These are phyloP conservation scores for Orthosia incerta DNA, from an alignment of 2,888 invertebrate genomes.

Conservation along the genomic window DNA sequence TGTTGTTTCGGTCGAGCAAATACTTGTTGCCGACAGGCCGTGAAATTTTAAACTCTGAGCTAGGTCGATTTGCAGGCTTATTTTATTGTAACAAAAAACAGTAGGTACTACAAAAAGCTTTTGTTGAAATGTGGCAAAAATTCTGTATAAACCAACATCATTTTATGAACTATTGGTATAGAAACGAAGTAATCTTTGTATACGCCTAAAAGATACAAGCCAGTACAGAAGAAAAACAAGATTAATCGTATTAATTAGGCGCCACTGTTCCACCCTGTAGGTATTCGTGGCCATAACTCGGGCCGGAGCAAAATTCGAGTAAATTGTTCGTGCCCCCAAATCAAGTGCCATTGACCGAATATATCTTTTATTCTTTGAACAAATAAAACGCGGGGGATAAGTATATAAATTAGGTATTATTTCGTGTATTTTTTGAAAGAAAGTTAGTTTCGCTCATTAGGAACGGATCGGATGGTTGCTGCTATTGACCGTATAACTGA, in stretches of 20 bases:
- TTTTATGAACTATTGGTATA: slow-evolving; percentile 22
- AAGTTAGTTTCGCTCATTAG: slow-evolving; percentile 11
- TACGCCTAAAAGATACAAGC: slow-evolving; percentile 33
- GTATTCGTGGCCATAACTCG: slow-evolving; percentile 65
- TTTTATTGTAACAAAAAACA: slow-evolving; percentile 19
- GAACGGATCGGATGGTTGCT: slow-evolving; percentile 1
- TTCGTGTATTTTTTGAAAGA: slow-evolving; percentile 1
- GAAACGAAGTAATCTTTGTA: slow-evolving; percentile 21
- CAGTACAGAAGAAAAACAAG: slow-evolving; percentile 62
- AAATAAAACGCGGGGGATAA: slow-evolving; percentile 43
- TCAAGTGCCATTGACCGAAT: slow-evolving; percentile 57
- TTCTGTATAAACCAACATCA: neutral
- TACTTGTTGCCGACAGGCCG: slow-evolving; percentile 33
- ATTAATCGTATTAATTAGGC: slow-evolving; percentile 74
- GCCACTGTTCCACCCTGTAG: slow-evolving; percentile 63
- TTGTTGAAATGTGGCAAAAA: slow-evolving; percentile 12
- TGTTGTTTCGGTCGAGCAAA: slow-evolving; percentile 22
- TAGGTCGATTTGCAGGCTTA: slow-evolving; percentile 1
- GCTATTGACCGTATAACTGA: neutral
- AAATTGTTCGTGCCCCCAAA: slow-evolving; percentile 50
- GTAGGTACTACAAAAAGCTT: slow-evolving; percentile 9
- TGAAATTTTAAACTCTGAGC: slow-evolving; percentile 37
- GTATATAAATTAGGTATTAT: slow-evolving; percentile 25
- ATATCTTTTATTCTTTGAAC: slow-evolving; percentile 44
- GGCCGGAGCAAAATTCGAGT: slow-evolving; percentile 39